These are phyloP conservation scores for Ammospiza caudacuta DNA, from an alignment of 2,113 vertebrate genomes.

Conservation along the genomic window DNA sequence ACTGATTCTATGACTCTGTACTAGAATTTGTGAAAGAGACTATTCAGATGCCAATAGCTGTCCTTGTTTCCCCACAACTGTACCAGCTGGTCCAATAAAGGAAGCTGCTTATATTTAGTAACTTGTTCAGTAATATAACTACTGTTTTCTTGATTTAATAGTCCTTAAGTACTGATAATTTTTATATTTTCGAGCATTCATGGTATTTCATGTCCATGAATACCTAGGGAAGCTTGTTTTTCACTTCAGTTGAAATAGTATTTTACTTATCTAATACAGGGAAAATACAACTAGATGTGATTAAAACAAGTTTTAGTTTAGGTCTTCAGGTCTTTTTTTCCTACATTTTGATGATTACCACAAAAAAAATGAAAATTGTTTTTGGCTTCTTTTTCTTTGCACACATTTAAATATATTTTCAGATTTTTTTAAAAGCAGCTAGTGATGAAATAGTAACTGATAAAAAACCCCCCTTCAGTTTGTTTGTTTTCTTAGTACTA, in stretches of 20 bases:
- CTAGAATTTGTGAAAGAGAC: not conserved
- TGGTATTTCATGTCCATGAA: not conserved
- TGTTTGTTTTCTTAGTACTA: not conserved
- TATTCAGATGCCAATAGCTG: not conserved
- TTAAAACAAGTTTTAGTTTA: not conserved
- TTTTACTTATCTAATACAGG: not conserved
- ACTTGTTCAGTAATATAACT: not conserved
- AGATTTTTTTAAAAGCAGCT: not conserved
- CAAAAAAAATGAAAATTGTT: not conserved
- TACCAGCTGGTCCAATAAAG: not conserved
- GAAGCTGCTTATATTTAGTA: not conserved
- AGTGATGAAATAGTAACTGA: not conserved
- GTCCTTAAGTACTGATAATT: not conserved
- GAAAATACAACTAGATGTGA: not conserved
- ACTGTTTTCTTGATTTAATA: not conserved
- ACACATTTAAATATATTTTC: not conserved
- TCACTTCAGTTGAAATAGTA: not conserved
- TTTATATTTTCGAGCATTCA: not conserved
- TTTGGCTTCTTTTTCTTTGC: not conserved
- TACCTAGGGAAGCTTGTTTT: not conserved
- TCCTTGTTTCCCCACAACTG: not conserved
- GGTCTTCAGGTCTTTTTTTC: not conserved
- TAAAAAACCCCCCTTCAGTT: accelerated
- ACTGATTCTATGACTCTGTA: not conserved
- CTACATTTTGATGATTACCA: not conserved